phyloP scores from a whole-genome alignment of 2,888 invertebrate species.

The Dicyrtomina minuta region DNA sequence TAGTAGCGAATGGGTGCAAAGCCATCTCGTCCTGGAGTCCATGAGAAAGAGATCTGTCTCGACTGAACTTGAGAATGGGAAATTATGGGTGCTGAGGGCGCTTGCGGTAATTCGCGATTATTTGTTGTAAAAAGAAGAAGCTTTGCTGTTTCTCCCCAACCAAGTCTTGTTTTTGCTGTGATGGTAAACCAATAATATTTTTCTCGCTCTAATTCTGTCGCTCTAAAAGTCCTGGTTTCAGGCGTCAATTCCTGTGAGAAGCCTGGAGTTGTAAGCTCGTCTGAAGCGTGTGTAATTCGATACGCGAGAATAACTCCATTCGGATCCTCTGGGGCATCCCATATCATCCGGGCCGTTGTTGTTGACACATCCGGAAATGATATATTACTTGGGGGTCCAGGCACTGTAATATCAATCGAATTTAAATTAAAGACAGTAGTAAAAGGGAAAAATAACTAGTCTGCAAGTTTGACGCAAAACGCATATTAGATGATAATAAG shows the following conservation, averaged over 20 bases:
- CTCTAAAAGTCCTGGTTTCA: conserved; percentile 82
- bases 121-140: conserved; percentile 86
- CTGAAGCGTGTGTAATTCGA: conserved; percentile 78
- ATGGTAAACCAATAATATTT: conserved; percentile 89
- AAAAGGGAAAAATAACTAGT: too few relatives aligned
- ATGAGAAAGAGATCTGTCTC: conserved; percentile 91
- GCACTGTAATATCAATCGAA: conserved; percentile 69
- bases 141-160: conserved; percentile 89
- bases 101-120: conserved; percentile 83
- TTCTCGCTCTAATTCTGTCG: conserved; percentile 76
- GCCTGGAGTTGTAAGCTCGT: conserved; percentile 61
- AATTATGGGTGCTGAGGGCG: conserved; percentile 83
- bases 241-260: conserved; percentile 83
- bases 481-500: too few relatives aligned
- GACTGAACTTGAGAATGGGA: conserved; percentile 85
- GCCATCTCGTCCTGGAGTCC: conserved; percentile 94
- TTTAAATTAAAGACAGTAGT: neutral
- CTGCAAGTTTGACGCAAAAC: too few relatives aligned
- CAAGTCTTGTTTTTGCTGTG: conserved; percentile 84
- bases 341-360: conserved; percentile 87
- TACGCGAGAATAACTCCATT: conserved; percentile 93
- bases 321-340: conserved; percentile 92
- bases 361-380: conserved; percentile 94
- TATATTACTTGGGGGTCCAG: conserved; percentile 92
- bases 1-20: conserved; percentile 91